These are phyloP conservation scores for Knipowitschia caucasica DNA, from an alignment of 2,797 vertebrate species.

Conservation along the genomic window DNA sequence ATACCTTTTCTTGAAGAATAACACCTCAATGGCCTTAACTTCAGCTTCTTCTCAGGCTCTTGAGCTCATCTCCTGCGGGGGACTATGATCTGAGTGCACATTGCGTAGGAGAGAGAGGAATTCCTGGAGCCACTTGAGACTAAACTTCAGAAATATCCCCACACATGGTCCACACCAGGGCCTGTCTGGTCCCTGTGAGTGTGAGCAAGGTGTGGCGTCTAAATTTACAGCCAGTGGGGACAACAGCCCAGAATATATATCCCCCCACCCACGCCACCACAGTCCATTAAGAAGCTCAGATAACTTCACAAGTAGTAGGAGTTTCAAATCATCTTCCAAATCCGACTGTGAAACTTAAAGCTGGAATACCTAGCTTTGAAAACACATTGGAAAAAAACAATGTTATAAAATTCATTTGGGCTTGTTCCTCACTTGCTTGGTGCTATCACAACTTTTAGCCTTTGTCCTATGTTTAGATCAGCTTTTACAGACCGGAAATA, in stretches of 20 bases:
- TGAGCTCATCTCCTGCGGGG: neutral
- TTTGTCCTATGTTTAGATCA: no score
- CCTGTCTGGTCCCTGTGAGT: neutral
- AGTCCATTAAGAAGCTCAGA: constrained; percentile 43
- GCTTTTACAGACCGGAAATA: no score
- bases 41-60: neutral
- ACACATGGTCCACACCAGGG: neutral
- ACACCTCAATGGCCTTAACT: neutral
- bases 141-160: constrained; percentile 8
- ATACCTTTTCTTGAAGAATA: neutral
- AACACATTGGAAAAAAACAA: no score
- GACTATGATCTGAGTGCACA: neutral
- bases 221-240: constrained; percentile 58
- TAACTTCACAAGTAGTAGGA: no score
- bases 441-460: no score
- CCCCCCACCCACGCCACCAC: constrained; percentile 34
- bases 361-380: no score
- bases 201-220: constrained; percentile 56
- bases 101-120: constrained; percentile 5
- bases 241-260: constrained; percentile 66
- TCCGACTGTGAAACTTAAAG: no score
- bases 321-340: no score
- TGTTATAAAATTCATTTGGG: no score
- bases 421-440: no score
- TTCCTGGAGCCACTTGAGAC: constrained; percentile 1